Evolutionary conservation across 1,140 invertebrate species (phyloP), one percentile per base, ranked within the genome.

Genomic region (Nephila pilipes): DNA sequence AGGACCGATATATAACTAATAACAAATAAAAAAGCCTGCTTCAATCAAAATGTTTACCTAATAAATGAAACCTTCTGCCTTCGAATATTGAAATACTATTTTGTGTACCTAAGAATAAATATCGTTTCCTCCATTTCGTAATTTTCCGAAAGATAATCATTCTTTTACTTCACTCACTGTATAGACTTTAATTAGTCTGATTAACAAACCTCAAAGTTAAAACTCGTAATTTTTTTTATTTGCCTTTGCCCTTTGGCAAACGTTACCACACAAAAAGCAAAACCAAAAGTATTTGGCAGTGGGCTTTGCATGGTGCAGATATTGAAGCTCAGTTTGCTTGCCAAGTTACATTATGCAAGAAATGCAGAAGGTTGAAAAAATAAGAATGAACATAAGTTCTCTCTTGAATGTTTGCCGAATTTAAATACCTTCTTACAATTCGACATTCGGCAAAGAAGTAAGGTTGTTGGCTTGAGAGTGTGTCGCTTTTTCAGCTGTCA

Each of bases 311-410:
- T 25, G 75, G 89, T 60, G 57, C 36, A 90, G 55, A 54, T 38
- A 90, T 38, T 60, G 55, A 90, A 58, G 32, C 38, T 63, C 29
- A 57, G 32, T 79, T 58, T 90, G 46, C 6, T 80, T 90, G 89
- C 75, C 89, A 90, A 90, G 83, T 90, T 81, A 32, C 89, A 83
- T 60, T 83, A 90, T 55, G 69, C 75, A 22, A 29, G 57, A 90
- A 83, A 90, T 29, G 32, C 36, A 25, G 60, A 18, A 79, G 89
- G 79, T 38, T 36, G 55, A 83, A 83, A 57, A 57, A 38, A 55
- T 83, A 22, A 16, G n/a, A 83, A 46, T 25, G 81, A 75, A 36
- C 69, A 75, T 75, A 75, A 75, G 69, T 75, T 32, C 69, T 29
- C 69, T 29, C 69, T 75, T 75, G 81, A 55, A 57, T 54, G 46